phyloP scores from a whole-genome alignment of 2,113 vertebrate species.

The Alligator sinensis region DNA sequence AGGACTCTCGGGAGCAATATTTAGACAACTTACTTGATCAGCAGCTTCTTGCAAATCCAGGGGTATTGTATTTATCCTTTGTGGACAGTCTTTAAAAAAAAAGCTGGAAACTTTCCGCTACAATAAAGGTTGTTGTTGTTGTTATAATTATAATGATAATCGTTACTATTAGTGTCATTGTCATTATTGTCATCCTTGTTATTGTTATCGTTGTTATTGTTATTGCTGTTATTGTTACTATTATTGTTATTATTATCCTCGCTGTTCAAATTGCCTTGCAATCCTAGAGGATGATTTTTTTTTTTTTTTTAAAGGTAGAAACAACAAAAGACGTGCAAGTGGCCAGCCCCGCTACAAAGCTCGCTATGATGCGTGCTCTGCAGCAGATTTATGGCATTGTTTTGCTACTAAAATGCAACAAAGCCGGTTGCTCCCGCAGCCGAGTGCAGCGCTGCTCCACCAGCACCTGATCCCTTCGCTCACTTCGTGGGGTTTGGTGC shows the following conservation, averaged over 20 bases:
- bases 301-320: too few relatives aligned
- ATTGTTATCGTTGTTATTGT: not conserved
- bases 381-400: not conserved
- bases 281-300: not conserved
- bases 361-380: not conserved
- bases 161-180: too few relatives aligned
- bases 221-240: too few relatives aligned
- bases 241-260: not conserved
- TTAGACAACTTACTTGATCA: not conserved
- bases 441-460: not conserved
- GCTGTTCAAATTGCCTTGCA: not conserved
- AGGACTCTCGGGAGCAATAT: not conserved
- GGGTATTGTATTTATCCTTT: not conserved
- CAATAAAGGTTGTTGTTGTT: not conserved
- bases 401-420: not conserved
- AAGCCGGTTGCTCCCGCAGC: not conserved
- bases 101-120: accelerated
- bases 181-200: too few relatives aligned
- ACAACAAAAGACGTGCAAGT: not conserved
- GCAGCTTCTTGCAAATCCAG: not conserved
- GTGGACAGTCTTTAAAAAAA: not conserved
- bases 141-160: too few relatives aligned
- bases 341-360: not conserved
- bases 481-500: slow-evolving; percentile 55
- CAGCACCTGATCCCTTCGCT: slow-evolving; percentile 26